Base-by-base conservation (phyloP, 2,888 invertebrate genomes). In the Eilema depressum region DNA sequence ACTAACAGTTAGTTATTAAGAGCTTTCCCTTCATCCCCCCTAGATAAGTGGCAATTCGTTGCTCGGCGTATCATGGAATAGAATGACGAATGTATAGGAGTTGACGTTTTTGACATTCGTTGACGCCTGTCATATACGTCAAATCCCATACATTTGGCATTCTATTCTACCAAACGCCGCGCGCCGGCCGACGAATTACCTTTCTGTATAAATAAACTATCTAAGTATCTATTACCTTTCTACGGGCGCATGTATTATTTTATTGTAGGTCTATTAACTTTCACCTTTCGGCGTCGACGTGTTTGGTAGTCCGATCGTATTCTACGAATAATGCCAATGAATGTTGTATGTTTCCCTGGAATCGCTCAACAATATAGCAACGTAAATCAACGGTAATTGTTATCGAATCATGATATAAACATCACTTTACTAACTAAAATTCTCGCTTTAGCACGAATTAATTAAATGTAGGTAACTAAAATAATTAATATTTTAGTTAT, bases 361-460 rank as follows among this genome's bases (percentile, higher is more conserved):
- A 66, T 41, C 41, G 26, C 41, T 26, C 28, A 63, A 65, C 65
- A 61, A 53, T 71, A 65, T 62, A 71, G 65, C 65, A 65, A 68
- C 17, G 25, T 68, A 68, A 28, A 68, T 28, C 23, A 64, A 23
- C 26, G 23, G 37, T 62, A 57, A 56, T 71, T 64, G 65, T 68
- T 62, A 62, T 65, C 62, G 63, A 14, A 56, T n/a, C 57, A n/a
- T 14, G 23, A 33, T 61, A 65, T 66, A 70, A 66, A 63, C 66
- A 63, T 53, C 64, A 64, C 61, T 64, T 56, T 60, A 26, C 59
- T 59, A 37, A 70, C 59, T 66, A 53, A 33, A 56, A 26, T 63
- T 20, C 23, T 59, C 57, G 23, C 12, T 59, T 23, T 12, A 59
- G 17, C 17, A 59, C 3, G 20, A n/a, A 53, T n/a, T 53, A 10